Base-by-base conservation (phyloP, 2,888 invertebrate species). In the Linnaemya tessellans region DNA sequence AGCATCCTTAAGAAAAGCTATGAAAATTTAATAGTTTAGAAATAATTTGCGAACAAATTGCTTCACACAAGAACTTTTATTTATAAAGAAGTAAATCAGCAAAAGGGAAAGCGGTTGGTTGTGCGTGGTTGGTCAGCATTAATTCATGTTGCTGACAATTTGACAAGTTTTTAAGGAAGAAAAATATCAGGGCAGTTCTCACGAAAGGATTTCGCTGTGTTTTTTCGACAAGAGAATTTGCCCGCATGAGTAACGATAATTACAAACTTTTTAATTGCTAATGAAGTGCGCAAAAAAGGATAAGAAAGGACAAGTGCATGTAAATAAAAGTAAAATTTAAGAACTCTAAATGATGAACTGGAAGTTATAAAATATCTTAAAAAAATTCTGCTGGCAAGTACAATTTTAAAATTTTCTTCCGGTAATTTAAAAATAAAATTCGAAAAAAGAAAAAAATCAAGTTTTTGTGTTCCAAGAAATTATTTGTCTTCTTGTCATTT, bases 141-240 rank as follows among this genome's bases (percentile, higher is more conserved):
- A 56, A 56, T 56, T 25, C 41, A 25, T 56, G 18, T 56, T 70
- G 70, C 41, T 70, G 70, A 18, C 70, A 70, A 54, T 70, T 56
- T 41, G 25, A 70, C 54, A 70, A 54, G 70, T 11, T 22, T 41
- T 70, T 7, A 25, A 13, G 11, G 18, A n/a, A 41, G 9, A 10
- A n/a, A n/a, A n/a, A 54, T 22, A 38, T 18, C 9, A 49, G 7
- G 18, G 18, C 3, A 49, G 18, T 9, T 49, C 18, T n/a, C 49
- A 49, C n/a, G 49, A 49, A 49, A 49, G 49, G 8, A 41, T 41
- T 41, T 41, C 5, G 5, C 5, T 30, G 5, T 30, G 2, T 30
- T 41, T 49, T 49, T 18, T 18, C 1, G 54, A 13, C 11, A 11
- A 22, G 22, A 9, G 22, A 49, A 49, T 49, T 30, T 35, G 5